These are phyloP conservation scores for Oithona nana DNA, from an alignment of 2,888 invertebrate species.

Conservation along the genomic window DNA sequence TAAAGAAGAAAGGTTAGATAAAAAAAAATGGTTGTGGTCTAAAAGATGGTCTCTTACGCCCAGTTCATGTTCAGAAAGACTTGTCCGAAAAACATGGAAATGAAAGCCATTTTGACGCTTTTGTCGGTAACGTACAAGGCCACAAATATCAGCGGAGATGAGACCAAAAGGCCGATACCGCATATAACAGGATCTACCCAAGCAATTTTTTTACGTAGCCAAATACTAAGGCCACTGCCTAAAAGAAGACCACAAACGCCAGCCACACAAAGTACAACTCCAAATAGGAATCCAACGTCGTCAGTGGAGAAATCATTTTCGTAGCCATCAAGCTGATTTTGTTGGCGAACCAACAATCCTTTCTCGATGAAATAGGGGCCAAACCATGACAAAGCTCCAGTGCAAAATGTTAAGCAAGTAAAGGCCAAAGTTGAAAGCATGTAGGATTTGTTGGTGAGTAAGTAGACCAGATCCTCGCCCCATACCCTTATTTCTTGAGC, in stretches of 20 bases:
- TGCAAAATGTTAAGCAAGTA: conserved; percentile 1
- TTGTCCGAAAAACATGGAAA: conserved; percentile 2
- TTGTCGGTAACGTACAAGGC: background rate
- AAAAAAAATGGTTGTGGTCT: background rate
- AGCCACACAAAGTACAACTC: conserved; percentile 1
- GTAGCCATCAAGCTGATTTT: background rate
- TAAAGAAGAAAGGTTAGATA: background rate
- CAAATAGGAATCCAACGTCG: conserved; percentile 8
- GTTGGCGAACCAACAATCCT: background rate
- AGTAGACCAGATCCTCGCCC: background rate
- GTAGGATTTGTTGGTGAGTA: background rate
- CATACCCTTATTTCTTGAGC: background rate
- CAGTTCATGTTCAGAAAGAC: conserved; percentile 16
- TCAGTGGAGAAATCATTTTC: background rate
- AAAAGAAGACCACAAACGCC: conserved; percentile 1
- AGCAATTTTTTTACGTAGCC: background rate
- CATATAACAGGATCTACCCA: conserved; percentile 12
- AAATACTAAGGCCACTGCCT: background rate
- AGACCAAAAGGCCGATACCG: conserved; percentile 5
- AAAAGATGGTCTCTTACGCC: conserved; percentile 12
- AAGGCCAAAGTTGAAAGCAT: background rate
- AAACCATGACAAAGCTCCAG: conserved; percentile 6
- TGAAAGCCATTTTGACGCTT: background rate
- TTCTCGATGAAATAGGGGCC: background rate
- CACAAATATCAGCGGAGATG: conserved; percentile 1